Percentiles rank a stretch among this genome's conserved stretches.
These are phyloP conservation scores for Porites australiensis DNA, from an alignment of 64 coral and sea anemone genomes.

Conservation along the genomic window DNA sequence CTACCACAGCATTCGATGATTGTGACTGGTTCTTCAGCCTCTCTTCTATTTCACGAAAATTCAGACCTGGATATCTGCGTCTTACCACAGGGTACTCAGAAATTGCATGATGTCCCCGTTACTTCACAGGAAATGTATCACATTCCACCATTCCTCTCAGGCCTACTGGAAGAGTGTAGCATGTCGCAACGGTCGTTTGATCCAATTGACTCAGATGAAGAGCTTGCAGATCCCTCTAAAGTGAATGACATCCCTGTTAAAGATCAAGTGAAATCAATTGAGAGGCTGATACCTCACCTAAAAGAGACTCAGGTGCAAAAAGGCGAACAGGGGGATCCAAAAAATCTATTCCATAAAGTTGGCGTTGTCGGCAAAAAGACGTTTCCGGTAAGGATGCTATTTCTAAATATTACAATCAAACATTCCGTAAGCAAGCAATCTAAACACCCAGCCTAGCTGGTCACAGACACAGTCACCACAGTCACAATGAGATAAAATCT, in stretches of 20 bases:
- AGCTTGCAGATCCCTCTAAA: not conserved
- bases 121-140: not conserved
- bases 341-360: slow-evolving; percentile 37
- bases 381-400: slow-evolving; percentile 16
- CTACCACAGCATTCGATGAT: not conserved
- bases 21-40: slow-evolving; percentile 89
- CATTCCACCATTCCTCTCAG: not conserved
- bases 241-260: not conserved
- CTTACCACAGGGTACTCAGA: not conserved
- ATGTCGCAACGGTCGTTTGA: too few species aligned
- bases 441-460: too few species aligned
- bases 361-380: not conserved
- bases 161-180: too few species aligned
- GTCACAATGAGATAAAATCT: too few species aligned
- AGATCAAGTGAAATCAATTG: not conserved
- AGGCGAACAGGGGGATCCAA: not conserved
- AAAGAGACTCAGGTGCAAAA: not conserved
- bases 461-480: too few species aligned
- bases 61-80: slow-evolving; percentile 92
- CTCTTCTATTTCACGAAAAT: slow-evolving; percentile 73
- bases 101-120: not conserved
- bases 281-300: not conserved
- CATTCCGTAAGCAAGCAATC: too few species aligned
- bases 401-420: not conserved
- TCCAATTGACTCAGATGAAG: not conserved